These are phyloP conservation scores for Epinotia demarniana DNA, from an alignment of 2,888 invertebrate species.

Conservation along the genomic window DNA sequence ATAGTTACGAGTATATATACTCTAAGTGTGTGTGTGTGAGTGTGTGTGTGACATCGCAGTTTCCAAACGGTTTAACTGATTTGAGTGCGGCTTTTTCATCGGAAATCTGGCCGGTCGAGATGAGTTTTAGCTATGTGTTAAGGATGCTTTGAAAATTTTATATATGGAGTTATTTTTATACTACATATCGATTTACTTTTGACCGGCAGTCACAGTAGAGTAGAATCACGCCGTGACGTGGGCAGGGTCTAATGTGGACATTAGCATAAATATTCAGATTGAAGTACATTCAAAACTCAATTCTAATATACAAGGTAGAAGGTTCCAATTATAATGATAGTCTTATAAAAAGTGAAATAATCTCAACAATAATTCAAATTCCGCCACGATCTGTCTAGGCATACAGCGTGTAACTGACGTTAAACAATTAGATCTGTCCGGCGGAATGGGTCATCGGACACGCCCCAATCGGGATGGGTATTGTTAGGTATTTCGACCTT, in stretches of 20 bases:
- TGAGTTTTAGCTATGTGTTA: no score
- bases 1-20: no score
- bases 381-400: not conserved
- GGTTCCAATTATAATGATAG: no score
- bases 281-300: not conserved
- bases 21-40: no score
- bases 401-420: slow-evolving; percentile 6
- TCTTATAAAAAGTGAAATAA: not conserved
- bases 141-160: no score
- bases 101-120: no score
- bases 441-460: slow-evolving; percentile 24
- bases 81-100: no score
- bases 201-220: not conserved
- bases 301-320: no score
- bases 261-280: not conserved
- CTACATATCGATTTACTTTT: not conserved
- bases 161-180: no score
- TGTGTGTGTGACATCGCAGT: no score
- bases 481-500: slow-evolving; percentile 33
- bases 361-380: not conserved
- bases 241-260: not conserved
- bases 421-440: slow-evolving; percentile 31
- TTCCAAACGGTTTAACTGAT: no score
- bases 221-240: not conserved
- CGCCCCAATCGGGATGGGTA: slow-evolving; percentile 22